A percentile compares a stretch with the other conserved stretches of the same genome.
Evolutionary conservation across 2,888 invertebrate genomes (phyloP).

Genomic region (Nezara viridula): DNA sequence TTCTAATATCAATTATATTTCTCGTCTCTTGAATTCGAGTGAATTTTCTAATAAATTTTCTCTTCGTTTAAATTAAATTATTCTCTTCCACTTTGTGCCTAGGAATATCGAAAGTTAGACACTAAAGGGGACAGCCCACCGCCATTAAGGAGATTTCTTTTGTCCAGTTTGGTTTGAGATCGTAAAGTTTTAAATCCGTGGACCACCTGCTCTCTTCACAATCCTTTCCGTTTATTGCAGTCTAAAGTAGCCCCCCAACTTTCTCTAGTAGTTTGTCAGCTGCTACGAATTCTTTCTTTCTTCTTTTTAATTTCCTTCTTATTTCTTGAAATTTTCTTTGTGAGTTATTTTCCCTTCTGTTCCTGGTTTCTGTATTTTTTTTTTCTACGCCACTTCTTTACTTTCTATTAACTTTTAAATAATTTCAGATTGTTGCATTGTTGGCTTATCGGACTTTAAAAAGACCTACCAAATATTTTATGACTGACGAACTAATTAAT

Average conservation of each 20-base stretch:
- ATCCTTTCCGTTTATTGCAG: slow-evolving; percentile 27
- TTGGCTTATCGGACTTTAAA: neutral
- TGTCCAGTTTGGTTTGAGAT: slow-evolving; percentile 13
- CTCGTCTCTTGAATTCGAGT: neutral
- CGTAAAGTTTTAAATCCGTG: slow-evolving; percentile 31
- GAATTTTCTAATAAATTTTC: neutral
- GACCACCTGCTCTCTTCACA: slow-evolving; percentile 31
- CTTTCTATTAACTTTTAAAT: neutral
- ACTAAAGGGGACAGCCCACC: neutral
- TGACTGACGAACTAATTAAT: too few species aligned
- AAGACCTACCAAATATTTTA: too few species aligned
- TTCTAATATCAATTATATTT: neutral
- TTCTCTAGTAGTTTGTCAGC: slow-evolving; percentile 45
- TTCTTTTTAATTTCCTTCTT: slow-evolving; percentile 32
- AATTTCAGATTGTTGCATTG: neutral
- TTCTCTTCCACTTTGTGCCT: neutral
- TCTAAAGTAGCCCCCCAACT: slow-evolving; percentile 17
- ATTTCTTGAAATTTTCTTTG: neutral
- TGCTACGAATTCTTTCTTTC: slow-evolving; percentile 1
- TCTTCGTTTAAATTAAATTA: neutral
- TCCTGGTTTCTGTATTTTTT: neutral
- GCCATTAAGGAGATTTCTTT: slow-evolving; percentile 25
- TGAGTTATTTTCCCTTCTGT: slow-evolving; percentile 19
- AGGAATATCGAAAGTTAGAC: neutral
- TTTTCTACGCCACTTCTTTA: neutral